Evolutionary conservation across 2,888 invertebrate species (phyloP).

Genomic region (Ctena decussata): DNA sequence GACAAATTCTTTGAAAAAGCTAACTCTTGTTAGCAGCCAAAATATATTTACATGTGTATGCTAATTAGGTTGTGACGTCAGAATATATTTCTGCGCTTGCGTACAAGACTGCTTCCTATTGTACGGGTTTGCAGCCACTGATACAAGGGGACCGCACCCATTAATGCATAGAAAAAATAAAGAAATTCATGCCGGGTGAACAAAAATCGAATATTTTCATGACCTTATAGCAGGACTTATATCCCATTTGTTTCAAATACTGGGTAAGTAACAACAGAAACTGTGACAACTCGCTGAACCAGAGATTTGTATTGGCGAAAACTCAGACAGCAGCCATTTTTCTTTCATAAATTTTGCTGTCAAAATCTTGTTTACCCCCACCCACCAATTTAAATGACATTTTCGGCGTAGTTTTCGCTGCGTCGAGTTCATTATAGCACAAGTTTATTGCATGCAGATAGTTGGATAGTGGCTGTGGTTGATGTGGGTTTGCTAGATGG

Average conservation of each 20-base stretch:
- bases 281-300: neutral
- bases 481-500: no score
- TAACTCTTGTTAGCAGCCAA: neutral
- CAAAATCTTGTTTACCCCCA: neutral
- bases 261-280: slow-evolving; percentile 54
- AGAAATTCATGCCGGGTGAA: slow-evolving; percentile 61
- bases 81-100: neutral
- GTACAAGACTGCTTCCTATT: neutral
- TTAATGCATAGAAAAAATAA: slow-evolving; percentile 60
- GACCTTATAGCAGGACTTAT: slow-evolving; percentile 53
- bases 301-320: neutral
- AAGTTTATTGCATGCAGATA: no score
- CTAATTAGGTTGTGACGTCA: neutral
- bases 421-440: no score
- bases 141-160: slow-evolving; percentile 59
- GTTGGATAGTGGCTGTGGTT: no score
- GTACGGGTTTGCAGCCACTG: neutral
- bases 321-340: neutral
- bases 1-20: neutral
- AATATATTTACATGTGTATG: neutral
- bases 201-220: slow-evolving; percentile 52
- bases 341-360: slow-evolving; percentile 6
- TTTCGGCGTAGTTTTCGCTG: no score
- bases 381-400: neutral
- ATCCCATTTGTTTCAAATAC: slow-evolving; percentile 52